phyloP scores from a whole-genome alignment of 2,888 invertebrate species.

The Patella pellucida region DNA sequence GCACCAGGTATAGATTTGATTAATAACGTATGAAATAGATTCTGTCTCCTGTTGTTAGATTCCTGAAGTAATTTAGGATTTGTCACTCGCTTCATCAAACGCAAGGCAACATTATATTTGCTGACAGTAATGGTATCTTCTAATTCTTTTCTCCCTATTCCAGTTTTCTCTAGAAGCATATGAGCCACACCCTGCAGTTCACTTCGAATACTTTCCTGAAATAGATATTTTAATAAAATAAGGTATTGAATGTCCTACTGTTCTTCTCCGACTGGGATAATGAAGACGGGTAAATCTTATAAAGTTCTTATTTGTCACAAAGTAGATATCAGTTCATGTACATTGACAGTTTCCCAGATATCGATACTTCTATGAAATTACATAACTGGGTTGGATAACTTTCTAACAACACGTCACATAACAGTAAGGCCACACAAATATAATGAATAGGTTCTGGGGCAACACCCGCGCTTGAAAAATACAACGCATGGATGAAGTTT shows the following conservation, averaged over 20 bases:
- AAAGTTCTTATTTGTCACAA: too few species aligned
- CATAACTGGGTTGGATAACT: too few species aligned
- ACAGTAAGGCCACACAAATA: too few species aligned
- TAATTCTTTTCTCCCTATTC: slow-evolving; percentile 67
- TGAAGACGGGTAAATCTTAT: not conserved
- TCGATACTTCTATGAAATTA: too few species aligned
- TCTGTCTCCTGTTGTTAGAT: slow-evolving; percentile 64
- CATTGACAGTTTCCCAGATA: too few species aligned
- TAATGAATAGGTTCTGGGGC: too few species aligned
- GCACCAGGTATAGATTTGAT: slow-evolving; percentile 50
- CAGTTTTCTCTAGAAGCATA: slow-evolving; percentile 70
- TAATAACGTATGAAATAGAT: slow-evolving; percentile 70
- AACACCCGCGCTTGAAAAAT: too few species aligned
- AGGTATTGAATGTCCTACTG: not conserved
- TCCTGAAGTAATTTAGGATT: slow-evolving; percentile 50
- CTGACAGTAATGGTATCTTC: slow-evolving; percentile 72
- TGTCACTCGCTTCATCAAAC: slow-evolving; percentile 67
- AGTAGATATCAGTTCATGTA: too few species aligned
- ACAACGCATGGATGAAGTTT: too few species aligned
- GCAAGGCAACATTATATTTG: slow-evolving; percentile 71
- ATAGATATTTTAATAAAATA: slow-evolving; percentile 6
- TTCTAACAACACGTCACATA: too few species aligned
- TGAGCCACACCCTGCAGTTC: slow-evolving; percentile 73
- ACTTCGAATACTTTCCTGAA: slow-evolving; percentile 68
- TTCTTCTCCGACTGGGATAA: too few species aligned